Base-by-base conservation (phyloP, 1,140 invertebrate genomes). In the Trichogramma pretiosum region DNA sequence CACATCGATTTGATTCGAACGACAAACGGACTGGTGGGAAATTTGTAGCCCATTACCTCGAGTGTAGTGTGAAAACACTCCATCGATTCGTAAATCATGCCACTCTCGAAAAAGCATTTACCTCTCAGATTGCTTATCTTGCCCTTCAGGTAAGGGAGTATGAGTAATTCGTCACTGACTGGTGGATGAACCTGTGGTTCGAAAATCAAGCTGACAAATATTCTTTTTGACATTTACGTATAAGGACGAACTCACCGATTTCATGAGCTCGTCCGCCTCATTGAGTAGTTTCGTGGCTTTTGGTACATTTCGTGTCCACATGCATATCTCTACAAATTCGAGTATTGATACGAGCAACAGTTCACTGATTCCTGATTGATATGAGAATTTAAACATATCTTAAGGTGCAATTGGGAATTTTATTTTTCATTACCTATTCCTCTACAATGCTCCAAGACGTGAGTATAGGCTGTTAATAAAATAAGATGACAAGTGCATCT, bases 341-440 rank as follows among this genome's bases (percentile, higher is more conserved):
- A 79, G 53, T 55, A 78, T 73, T 8, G 75, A 74, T 8, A 56
- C 61, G 8, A 73, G 48, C 1, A 61, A 57, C 48, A 67, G 59
- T 19, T 67, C 59, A 24, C 55, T 58, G 1, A 59, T 56, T 23
- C 64, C 68, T 70, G 22, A n/a, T n/a, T n/a, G n/a, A n/a, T n/a
- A n/a, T n/a, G n/a, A n/a, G n/a, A n/a, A n/a, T n/a, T n/a, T n/a
- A n/a, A n/a, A n/a, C n/a, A n/a, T n/a, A n/a, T n/a, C n/a, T n/a
- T n/a, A n/a, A n/a, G n/a, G n/a, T n/a, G n/a, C n/a, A n/a, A n/a
- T n/a, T n/a, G n/a, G n/a, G n/a, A n/a, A n/a, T n/a, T n/a, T n/a
- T n/a, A n/a, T n/a, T n/a, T n/a, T n/a, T n/a, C n/a, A n/a, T 59
- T 60, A 77, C 76, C 74, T 40, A 76, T 74, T 26, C 73, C 74